Evolutionary conservation across 2,888 invertebrate genomes (phyloP).

Genomic region (Aphrophora alni): DNA sequence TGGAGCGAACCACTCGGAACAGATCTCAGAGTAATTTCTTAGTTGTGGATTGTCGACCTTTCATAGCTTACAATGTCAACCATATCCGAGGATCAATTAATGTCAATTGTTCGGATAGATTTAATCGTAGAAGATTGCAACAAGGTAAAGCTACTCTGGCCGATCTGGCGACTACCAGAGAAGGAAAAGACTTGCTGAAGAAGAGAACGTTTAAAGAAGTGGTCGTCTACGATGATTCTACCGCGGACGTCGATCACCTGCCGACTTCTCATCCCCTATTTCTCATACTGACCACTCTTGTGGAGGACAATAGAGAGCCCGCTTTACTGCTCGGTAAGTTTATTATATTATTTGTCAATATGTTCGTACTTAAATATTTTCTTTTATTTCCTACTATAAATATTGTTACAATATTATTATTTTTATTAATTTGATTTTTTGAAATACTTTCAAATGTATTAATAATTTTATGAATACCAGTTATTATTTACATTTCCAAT

Average conservation of each 20-base stretch:
- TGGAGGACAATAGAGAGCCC: constrained; percentile 71
- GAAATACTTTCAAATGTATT: too few species aligned
- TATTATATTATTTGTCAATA: too few species aligned
- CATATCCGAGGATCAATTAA: constrained; percentile 74
- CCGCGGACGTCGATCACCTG: constrained; percentile 66
- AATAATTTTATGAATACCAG: too few species aligned
- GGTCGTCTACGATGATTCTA: constrained; percentile 73
- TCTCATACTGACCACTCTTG: constrained; percentile 69
- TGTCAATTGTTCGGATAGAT: constrained; percentile 73
- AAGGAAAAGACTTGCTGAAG: constrained; percentile 68
- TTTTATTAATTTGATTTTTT: too few species aligned
- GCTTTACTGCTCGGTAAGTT: constrained; percentile 71
- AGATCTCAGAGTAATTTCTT: constrained; percentile 41
- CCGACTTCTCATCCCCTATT: constrained; percentile 67
- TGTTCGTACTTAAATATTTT: too few species aligned
- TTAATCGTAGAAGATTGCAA: constrained; percentile 70
- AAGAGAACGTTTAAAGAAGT: constrained; percentile 66
- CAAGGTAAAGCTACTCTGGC: constrained; percentile 70
- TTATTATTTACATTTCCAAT: too few species aligned
- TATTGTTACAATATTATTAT: too few species aligned
- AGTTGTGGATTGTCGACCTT: constrained; percentile 58
- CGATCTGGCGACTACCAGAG: constrained; percentile 68
- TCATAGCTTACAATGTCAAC: constrained; percentile 71
- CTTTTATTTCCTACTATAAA: too few species aligned
- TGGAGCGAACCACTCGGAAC: constrained; percentile 54